Percentiles rank a stretch among this genome's conserved stretches.
These are phyloP conservation scores for Atta colombica DNA, from an alignment of 1,140 invertebrate species.

Conservation along the genomic window DNA sequence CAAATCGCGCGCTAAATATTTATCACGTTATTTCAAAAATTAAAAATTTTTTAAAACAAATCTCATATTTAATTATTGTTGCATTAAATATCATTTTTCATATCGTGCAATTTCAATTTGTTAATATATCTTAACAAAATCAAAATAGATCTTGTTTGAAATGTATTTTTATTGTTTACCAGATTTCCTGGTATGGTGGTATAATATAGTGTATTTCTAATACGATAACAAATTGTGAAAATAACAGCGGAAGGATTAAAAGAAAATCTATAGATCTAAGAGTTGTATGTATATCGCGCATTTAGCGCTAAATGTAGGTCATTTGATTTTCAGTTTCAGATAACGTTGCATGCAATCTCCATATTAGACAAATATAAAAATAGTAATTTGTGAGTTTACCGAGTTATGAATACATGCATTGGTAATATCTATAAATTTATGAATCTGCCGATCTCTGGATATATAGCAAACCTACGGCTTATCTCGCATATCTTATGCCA, in stretches of 20 bases:
- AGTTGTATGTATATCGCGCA: neutral
- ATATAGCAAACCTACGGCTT: neutral
- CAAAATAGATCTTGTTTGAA: neutral
- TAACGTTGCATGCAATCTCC: slow-evolving; percentile 48
- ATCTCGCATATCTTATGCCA: slow-evolving; percentile 4
- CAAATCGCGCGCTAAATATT: neutral
- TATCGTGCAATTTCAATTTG: neutral
- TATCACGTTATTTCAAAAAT: neutral
- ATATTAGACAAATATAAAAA: slow-evolving; percentile 39
- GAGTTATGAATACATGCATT: slow-evolving; percentile 23
- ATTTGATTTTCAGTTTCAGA: slow-evolving; percentile 19
- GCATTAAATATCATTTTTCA: neutral
- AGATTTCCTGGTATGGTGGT: neutral
- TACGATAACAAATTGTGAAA: neutral
- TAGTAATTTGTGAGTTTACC: slow-evolving; percentile 37
- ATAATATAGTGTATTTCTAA: neutral
- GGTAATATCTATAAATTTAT: slow-evolving; percentile 28
- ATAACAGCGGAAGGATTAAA: neutral
- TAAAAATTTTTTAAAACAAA: neutral
- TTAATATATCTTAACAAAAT: slow-evolving; percentile 4
- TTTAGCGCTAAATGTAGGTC: slow-evolving; percentile 47
- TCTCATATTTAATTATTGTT: neutral
- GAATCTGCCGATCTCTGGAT: neutral
- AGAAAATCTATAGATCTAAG: neutral
- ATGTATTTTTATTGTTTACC: neutral